These are phyloP conservation scores for Puma concolor DNA, from an alignment of 2,113 vertebrate genomes.

Conservation along the genomic window DNA sequence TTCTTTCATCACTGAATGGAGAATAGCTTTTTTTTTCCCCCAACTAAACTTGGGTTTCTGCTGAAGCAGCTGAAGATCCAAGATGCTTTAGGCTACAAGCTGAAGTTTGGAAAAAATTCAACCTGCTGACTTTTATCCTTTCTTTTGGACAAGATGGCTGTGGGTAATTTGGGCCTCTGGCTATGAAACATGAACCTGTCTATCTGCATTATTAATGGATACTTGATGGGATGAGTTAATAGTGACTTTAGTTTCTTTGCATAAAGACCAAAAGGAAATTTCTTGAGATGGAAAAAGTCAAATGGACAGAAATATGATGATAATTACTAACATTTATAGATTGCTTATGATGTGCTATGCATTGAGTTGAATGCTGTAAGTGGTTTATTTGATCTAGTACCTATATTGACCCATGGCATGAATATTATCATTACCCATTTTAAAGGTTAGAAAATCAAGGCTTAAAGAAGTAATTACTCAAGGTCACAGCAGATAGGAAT, in stretches of 20 bases:
- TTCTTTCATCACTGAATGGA: conserved; percentile 41
- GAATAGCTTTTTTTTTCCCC: background rate
- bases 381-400: background rate
- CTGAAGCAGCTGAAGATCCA: conserved; percentile 60
- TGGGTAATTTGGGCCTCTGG: conserved; percentile 48
- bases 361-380: background rate
- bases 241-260: background rate
- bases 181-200: conserved; percentile 28
- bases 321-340: background rate
- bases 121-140: conserved; percentile 54
- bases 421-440: background rate
- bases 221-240: conserved; percentile 20
- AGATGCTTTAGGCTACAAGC: conserved; percentile 64
- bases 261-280: conserved; percentile 48
- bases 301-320: background rate
- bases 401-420: background rate
- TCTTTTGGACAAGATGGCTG: conserved; percentile 57
- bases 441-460: background rate
- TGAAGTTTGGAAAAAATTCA: conserved; percentile 70
- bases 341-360: background rate
- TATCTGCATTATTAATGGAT: conserved; percentile 21
- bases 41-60: conserved; percentile 72
- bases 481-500: background rate
- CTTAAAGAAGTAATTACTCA: background rate
- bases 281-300: conserved; percentile 34